A percentile compares a stretch with the other conserved stretches of the same genome.
phyloP scores from a whole-genome alignment of 2,888 invertebrate genomes.

The Eilema griseolum region DNA sequence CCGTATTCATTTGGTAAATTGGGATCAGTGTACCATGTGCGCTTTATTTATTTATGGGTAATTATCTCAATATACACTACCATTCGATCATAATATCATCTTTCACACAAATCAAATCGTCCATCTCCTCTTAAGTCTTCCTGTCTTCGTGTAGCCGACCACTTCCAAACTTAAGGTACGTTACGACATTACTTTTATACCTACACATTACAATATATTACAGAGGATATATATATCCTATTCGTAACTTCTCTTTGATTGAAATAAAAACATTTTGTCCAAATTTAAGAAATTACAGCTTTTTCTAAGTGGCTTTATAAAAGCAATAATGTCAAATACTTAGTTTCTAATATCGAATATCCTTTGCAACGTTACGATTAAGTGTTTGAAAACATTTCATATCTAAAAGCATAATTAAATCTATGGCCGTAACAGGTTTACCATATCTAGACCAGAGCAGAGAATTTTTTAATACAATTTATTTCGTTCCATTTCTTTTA shows the following conservation, averaged over 20 bases:
- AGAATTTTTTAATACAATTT: constrained; percentile 14
- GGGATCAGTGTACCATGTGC: no score
- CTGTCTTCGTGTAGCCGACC: neutral
- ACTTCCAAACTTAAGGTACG: neutral
- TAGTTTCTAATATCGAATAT: neutral
- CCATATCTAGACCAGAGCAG: constrained; percentile 7
- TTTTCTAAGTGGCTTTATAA: neutral
- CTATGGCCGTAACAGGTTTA: constrained; percentile 13
- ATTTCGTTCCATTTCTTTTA: constrained; percentile 37
- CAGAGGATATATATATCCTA: no score
- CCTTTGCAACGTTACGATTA: neutral
- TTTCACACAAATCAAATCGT: neutral
- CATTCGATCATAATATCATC: neutral
- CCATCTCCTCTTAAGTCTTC: neutral
- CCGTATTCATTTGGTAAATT: no score
- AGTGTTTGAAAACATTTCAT: neutral
- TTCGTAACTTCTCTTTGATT: no score
- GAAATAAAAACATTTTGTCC: neutral
- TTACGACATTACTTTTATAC: no score
- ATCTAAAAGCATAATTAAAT: constrained; percentile 2
- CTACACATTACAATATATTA: no score
- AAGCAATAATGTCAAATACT: neutral
- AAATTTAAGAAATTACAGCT: neutral
- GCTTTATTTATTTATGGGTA: no score
- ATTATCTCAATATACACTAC: no score